Conservation (phyloP, 2,888 invertebrate species). For the Hyposoter dolosus region DNA sequence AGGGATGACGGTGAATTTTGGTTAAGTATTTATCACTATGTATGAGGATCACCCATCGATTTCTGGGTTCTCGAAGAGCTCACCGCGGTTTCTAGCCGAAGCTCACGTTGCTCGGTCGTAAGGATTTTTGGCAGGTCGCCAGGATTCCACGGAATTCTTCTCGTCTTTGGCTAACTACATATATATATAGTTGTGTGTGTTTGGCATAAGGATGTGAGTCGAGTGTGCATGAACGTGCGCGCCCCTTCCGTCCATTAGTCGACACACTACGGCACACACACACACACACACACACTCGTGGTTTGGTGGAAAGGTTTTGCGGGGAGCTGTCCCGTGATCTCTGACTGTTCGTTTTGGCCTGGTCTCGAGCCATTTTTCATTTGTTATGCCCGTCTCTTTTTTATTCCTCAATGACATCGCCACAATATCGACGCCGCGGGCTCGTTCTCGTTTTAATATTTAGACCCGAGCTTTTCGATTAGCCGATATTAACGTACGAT, state of each 20-base stretch:
- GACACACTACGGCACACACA: constrained; percentile 47
- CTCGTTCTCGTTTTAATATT: constrained; percentile 61
- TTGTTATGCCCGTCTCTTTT: constrained; percentile 30
- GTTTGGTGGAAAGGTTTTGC: constrained; percentile 42
- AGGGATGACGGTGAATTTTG: constrained; percentile 36
- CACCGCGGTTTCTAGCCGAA: constrained; percentile 52
- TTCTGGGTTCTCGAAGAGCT: constrained; percentile 49
- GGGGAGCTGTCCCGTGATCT: constrained; percentile 37
- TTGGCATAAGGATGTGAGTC: neutral
- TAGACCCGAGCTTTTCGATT: constrained; percentile 70
- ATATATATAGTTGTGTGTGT: constrained; percentile 10
- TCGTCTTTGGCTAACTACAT: constrained; percentile 7
- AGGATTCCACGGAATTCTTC: constrained; percentile 48
- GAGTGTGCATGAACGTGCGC: constrained; percentile 21
- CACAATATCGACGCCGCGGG: constrained; percentile 39
- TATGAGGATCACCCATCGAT: constrained; percentile 62
- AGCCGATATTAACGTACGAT: constrained; percentile 71
- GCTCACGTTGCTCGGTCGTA: constrained; percentile 52
- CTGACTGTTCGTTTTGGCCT: constrained; percentile 21
- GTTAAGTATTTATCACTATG: constrained; percentile 39
- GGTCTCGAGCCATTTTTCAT: constrained; percentile 3
- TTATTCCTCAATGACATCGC: neutral
- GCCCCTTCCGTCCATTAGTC: constrained; percentile 55
- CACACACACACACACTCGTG: constrained; percentile 46
- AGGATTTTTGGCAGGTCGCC: constrained; percentile 64